Percentiles rank a stretch among this genome's conserved stretches.
Evolutionary conservation across 2,888 invertebrate species (phyloP).

Genomic region (Seira musarum): DNA sequence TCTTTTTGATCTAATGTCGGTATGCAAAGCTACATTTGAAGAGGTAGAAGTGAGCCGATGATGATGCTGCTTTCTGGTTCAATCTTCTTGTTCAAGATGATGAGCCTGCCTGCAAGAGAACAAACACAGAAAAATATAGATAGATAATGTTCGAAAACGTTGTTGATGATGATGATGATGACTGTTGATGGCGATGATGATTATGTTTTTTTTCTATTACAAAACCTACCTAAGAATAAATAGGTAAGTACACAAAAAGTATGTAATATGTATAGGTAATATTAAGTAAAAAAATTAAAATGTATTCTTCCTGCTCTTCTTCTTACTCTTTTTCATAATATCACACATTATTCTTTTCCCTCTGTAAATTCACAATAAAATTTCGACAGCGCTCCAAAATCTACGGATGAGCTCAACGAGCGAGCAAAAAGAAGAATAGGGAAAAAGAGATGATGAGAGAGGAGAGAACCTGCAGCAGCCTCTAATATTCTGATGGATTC

Average conservation of each 20-base stretch:
- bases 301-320: slow-evolving; percentile 26
- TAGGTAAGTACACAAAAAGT: neutral
- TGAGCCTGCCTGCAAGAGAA: slow-evolving; percentile 1
- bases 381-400: slow-evolving; percentile 19
- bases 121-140: slow-evolving; percentile 4
- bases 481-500: slow-evolving; percentile 35
- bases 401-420: neutral
- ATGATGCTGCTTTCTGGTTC: slow-evolving; percentile 6
- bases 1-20: neutral
- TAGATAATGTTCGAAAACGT: neutral
- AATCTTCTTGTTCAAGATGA: slow-evolving; percentile 12
- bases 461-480: slow-evolving; percentile 51
- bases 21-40: no score
- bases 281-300: slow-evolving; percentile 12
- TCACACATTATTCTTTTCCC: slow-evolving; percentile 34
- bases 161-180: neutral
- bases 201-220: neutral
- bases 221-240: neutral
- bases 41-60: no score
- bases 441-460: slow-evolving; percentile 20
- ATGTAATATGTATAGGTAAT: slow-evolving; percentile 10
- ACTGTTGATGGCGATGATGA: slow-evolving; percentile 3
- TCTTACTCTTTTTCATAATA: slow-evolving; percentile 40
- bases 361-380: slow-evolving; percentile 13
- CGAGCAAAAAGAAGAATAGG: slow-evolving; percentile 13